These are phyloP conservation scores for Ormyrus rosae DNA, from an alignment of 2,888 invertebrate genomes.

Conservation along the genomic window DNA sequence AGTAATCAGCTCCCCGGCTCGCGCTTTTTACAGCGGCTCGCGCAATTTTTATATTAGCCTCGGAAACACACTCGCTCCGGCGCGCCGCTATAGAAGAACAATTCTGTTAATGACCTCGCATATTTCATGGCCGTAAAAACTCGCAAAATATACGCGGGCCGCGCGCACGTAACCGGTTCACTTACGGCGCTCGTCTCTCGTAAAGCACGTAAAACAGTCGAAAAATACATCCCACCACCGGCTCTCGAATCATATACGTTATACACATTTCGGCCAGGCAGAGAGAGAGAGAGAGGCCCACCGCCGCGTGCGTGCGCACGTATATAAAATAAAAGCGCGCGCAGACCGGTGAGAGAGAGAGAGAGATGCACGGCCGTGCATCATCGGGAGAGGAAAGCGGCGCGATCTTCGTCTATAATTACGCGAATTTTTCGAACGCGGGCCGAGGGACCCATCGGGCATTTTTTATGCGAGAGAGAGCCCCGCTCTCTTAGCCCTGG, in stretches of 20 bases:
- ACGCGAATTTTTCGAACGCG: slow-evolving; percentile 46
- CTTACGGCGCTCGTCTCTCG: slow-evolving; percentile 51
- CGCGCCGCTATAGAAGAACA: slow-evolving; percentile 30
- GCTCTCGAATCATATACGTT: not conserved
- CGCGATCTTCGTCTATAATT: slow-evolving; percentile 52
- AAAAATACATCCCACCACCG: slow-evolving; percentile 47
- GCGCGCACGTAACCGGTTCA: slow-evolving; percentile 53
- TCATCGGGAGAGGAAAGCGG: slow-evolving; percentile 50
- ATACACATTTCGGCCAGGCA: not conserved
- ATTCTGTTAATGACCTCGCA: slow-evolving; percentile 48
- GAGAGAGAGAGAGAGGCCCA: too few relatives aligned
- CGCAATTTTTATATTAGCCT: slow-evolving; percentile 44
- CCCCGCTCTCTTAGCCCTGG: not conserved
- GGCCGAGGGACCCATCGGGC: not conserved
- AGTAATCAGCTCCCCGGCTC: slow-evolving; percentile 26
- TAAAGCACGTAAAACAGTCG: slow-evolving; percentile 56
- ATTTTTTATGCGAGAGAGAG: slow-evolving; percentile 21
- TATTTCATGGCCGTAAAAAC: slow-evolving; percentile 52
- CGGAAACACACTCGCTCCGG: not conserved
- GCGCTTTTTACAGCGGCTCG: slow-evolving; percentile 27
- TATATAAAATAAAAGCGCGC: slow-evolving; percentile 34
- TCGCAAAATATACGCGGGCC: slow-evolving; percentile 42
- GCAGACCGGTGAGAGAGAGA: slow-evolving; percentile 1
- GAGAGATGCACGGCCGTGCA: slow-evolving; percentile 46
- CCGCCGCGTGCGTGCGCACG: not conserved